Conservation (phyloP, 2,797 vertebrate species). For the Sebastes nivosus region DNA sequence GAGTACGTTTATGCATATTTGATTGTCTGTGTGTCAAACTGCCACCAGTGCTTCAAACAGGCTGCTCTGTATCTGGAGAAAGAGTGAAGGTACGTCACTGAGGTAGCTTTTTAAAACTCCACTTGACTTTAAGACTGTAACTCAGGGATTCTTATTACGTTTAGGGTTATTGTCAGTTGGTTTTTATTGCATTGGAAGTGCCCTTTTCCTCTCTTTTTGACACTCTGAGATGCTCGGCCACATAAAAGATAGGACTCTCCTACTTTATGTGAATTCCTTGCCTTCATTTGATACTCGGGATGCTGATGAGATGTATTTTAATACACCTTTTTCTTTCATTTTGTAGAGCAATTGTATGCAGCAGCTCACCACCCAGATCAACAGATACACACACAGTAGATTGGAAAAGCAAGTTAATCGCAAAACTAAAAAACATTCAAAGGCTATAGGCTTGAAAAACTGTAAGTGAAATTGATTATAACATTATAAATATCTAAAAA, state of each 20-base stretch:
- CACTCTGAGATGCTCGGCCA: background rate
- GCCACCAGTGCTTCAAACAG: background rate
- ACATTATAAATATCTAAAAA: background rate
- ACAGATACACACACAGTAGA: background rate
- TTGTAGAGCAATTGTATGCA: no score
- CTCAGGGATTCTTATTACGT: background rate
- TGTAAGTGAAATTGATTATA: background rate
- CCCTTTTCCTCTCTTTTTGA: background rate
- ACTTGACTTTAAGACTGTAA: background rate
- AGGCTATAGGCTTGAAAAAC: background rate
- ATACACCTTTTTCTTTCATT: background rate
- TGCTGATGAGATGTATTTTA: background rate
- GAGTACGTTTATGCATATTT: background rate
- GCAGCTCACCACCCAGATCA: background rate
- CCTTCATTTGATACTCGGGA: background rate
- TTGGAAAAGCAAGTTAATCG: no score
- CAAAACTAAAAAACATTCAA: background rate
- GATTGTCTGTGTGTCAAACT: constrained; percentile 2
- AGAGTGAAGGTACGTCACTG: background rate
- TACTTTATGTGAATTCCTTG: background rate
- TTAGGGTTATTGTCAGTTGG: background rate
- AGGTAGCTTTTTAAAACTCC: background rate
- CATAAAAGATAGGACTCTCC: background rate
- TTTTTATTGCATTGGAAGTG: background rate
- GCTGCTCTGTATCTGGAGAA: background rate